Percentiles rank a stretch among this genome's conserved stretches.
phyloP scores from a whole-genome alignment of 2,113 vertebrate genomes.

The Oryctolagus cuniculus region mOryCun1.1 NC_091440.1:109206501-109207000 shows the following conservation, averaged over 20 bases:
- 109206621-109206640: background rate
- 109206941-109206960: slow-evolving; percentile 18
- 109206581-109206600: too few relatives aligned
- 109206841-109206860: background rate
- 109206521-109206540: too few relatives aligned
- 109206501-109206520: too few relatives aligned
- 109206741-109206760: too few relatives aligned
- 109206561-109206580: too few relatives aligned
- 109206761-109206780: too few relatives aligned
- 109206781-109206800: background rate
- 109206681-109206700: background rate
- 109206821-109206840: background rate
- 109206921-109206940: background rate
- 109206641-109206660: background rate
- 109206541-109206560: too few relatives aligned
- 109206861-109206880: background rate
- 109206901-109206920: background rate
- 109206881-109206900: background rate
- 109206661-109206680: background rate
- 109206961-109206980: slow-evolving; percentile 3
- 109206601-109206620: background rate
- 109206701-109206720: slow-evolving; percentile 1
- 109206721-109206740: too few relatives aligned
- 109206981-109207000: background rate
- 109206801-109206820: background rate